Evolutionary conservation across 2,888 invertebrate genomes (phyloP), one percentile per base, ranked within the genome.

Genomic region (Archips crataeganus): DNA sequence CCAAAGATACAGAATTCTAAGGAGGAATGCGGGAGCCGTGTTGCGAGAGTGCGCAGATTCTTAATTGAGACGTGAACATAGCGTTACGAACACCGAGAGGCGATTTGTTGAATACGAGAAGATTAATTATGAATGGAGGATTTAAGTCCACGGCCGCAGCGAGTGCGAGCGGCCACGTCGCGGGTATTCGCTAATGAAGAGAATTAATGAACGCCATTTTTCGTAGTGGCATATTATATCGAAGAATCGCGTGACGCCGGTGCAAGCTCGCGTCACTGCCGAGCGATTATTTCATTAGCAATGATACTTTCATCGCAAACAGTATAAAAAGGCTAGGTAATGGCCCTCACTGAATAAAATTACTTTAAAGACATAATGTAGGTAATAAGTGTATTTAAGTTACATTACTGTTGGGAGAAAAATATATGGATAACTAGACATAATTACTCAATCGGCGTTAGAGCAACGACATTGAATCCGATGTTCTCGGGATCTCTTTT

Each of bases 391-490:
- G 45, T 54, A 65, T 70, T 74, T 65, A 61, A 73, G 61, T 65
- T 63, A 70, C 13, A 61, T 65, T 42, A 74, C 51, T 42, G 36
- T 23, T 60, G 39, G 36, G 63, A 61, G 65, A 23, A 54, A 72
- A 49, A 47, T 39, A 69, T 59, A 2, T 45, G 23, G 42, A n/a
- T 42, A 66, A 64, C 59, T 34, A 42, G 57, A 51, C 59, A 67
- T 47, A 57, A 79, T 84, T 82, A 89, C 71, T 87, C 81, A 70
- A 95, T 85, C 60, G 95, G 95, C 75, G 96, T 95, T 65, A 99
- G 94, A 63, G 98, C 98, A 85, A 98, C 96, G 67, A 98, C 96
- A 70, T 97, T 98, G 87, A 99, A 99, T 81, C 97, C 97, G 74
- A 98, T 94, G 85, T 98, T 97, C 69, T 97, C 96, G 0, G 98